Evolutionary conservation across 2,888 invertebrate genomes (phyloP), one percentile per base, ranked within the genome.

Genomic region (Nezara viridula): DNA sequence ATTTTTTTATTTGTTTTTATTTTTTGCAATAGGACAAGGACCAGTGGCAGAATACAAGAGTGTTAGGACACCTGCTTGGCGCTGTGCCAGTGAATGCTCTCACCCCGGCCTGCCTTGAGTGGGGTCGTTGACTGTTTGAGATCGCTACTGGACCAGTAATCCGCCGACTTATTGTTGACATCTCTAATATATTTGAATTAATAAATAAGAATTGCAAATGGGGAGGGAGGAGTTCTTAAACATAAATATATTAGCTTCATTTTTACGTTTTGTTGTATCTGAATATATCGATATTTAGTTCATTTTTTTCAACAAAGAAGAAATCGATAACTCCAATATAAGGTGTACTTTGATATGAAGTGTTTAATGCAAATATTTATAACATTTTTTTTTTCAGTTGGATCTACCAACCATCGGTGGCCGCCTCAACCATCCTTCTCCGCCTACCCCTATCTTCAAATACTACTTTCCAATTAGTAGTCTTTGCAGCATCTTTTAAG

Each of bases 121-220:
- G 6, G 66, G 66, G 66, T 73, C 66, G 66, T 73, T 73, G 66
- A 73, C 66, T 73, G 66, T 4, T 60, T 9, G 66, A 73, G 66
- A 73, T 73, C 37, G 66, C 66, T 32, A 73, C 32, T 19, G 32
- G 37, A 37, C 66, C 66, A 32, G 32, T 73, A 73, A 73, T 73
- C 32, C 19, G 5, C 19, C 7, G 19, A 14, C 14, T 73, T 73
- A 73, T 73, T 73, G 37, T 73, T 73, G 66, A 73, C 37, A 37
- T 73, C 19, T 73, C 66, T 14, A 5, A 16, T 66, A 32, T 66
- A 66, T 66, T 32, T 32, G 19, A 2, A 73, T 16, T 9, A 37
- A 73, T 7, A 73, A 73, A 37, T 32, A 32, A 37, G 32, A 16
- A 73, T 19, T 73, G 19, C 37, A 37, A 5, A 73, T 16, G 32